phyloP scores from a whole-genome alignment of 2,113 vertebrate genomes.

The Rhombomys opimus region DNA sequence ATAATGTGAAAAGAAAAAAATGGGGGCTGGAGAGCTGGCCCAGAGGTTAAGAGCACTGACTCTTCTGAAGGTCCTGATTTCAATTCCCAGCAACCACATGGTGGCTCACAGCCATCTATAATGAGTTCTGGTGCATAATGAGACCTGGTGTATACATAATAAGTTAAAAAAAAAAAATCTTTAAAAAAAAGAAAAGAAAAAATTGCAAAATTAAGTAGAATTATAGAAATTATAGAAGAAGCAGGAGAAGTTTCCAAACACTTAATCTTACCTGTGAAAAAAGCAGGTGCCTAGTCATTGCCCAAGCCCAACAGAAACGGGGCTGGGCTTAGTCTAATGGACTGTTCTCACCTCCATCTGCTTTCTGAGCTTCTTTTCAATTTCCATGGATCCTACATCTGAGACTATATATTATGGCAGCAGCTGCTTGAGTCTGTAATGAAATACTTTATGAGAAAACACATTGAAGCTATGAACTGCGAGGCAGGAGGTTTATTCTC shows the following conservation, averaged over 20 bases:
- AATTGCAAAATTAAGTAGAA: not conserved
- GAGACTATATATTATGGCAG: constrained; percentile 53
- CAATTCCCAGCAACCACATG: no score
- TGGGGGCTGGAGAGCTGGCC: no score
- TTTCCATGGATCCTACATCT: constrained; percentile 42
- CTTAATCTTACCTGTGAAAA: not conserved
- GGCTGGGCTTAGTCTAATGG: fast-evolving
- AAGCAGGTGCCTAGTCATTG: fast-evolving
- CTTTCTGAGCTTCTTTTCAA: not conserved
- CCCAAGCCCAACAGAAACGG: not conserved
- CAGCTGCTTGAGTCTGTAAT: constrained; percentile 73
- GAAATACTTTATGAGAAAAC: constrained; percentile 75
- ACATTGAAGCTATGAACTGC: constrained; percentile 54
- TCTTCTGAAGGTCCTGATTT: no score
- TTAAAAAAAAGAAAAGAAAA: not conserved
- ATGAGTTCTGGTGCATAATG: no score
- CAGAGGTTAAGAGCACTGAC: no score
- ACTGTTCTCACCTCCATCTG: not conserved
- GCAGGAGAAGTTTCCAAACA: not conserved
- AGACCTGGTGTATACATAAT: no score
- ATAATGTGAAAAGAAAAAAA: not conserved
- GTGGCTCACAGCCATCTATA: no score
- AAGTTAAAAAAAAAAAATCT: no score
- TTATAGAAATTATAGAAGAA: not conserved
- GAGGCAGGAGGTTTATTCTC: constrained; percentile 62